These are phyloP conservation scores for Eurosta solidaginis DNA, from an alignment of 1,140 invertebrate genomes.

Conservation along the genomic window DNA sequence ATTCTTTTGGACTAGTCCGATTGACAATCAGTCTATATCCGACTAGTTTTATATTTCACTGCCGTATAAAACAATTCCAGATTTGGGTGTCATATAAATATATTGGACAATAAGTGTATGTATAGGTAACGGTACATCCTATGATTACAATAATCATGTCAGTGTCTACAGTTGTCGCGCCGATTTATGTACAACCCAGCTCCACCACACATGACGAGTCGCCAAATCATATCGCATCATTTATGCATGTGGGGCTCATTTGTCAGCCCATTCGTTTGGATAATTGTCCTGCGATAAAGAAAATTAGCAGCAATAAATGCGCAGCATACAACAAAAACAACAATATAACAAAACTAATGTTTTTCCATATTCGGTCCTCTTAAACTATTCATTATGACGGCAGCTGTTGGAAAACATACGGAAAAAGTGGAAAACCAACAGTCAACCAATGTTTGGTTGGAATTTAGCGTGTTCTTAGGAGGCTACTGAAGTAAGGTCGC, in stretches of 20 bases:
- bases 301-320: constrained; percentile 59
- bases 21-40: too few relatives aligned
- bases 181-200: neutral
- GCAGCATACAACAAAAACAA: neutral
- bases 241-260: constrained; percentile 46
- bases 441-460: constrained; percentile 35
- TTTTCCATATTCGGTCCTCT: neutral
- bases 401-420: neutral
- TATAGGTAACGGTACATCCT: too few relatives aligned
- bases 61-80: too few relatives aligned
- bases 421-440: constrained; percentile 31
- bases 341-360: neutral
- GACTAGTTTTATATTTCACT: too few relatives aligned
- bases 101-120: too few relatives aligned
- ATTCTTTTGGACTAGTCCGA: too few relatives aligned
- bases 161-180: constrained; percentile 1
- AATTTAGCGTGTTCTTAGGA: neutral
- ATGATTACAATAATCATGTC: constrained; percentile 2
- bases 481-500: neutral
- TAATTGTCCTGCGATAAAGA: constrained; percentile 59
- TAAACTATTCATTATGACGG: constrained; percentile 20
- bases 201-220: neutral
- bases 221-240: neutral
- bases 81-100: too few relatives aligned
- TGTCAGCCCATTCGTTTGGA: constrained; percentile 58